Evolutionary conservation across 2,113 vertebrate species (phyloP).

Genomic region (Machaerirhynchus nigripectus): DNA sequence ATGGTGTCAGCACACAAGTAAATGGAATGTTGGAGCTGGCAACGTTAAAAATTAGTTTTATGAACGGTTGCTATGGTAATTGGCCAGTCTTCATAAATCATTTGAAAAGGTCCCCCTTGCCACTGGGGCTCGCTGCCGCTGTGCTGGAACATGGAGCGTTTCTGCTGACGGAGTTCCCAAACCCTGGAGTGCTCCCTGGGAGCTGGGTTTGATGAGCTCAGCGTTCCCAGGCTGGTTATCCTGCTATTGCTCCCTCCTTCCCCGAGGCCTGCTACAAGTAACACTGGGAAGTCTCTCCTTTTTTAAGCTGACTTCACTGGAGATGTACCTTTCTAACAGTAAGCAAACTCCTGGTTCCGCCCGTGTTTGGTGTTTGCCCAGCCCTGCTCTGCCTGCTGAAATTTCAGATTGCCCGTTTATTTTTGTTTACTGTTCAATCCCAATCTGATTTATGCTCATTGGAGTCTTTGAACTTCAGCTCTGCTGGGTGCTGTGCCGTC

Average conservation of each 20-base stretch:
- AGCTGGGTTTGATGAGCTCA: neutral
- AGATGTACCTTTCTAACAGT: neutral
- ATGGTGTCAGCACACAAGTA: neutral
- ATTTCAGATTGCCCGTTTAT: neutral
- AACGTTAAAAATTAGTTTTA: neutral
- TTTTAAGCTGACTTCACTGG: neutral
- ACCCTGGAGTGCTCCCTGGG: neutral
- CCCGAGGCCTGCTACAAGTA: neutral
- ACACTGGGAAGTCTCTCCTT: neutral
- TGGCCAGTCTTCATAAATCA: neutral
- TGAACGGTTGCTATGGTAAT: neutral
- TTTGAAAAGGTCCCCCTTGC: neutral
- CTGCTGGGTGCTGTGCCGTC: constrained; percentile 31
- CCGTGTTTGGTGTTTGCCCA: neutral
- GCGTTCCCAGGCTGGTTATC: neutral
- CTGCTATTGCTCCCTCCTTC: neutral
- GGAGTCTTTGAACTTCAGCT: constrained; percentile 77
- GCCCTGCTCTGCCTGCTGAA: neutral
- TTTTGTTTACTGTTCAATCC: neutral
- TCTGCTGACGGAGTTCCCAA: neutral
- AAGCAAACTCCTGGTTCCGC: neutral
- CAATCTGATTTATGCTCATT: constrained; percentile 45
- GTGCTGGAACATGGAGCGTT: fast-evolving
- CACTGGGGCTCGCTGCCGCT: neutral
- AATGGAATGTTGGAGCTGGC: neutral